phyloP scores from a whole-genome alignment of 1,140 invertebrate species.

The Microplitis mediator region DNA sequence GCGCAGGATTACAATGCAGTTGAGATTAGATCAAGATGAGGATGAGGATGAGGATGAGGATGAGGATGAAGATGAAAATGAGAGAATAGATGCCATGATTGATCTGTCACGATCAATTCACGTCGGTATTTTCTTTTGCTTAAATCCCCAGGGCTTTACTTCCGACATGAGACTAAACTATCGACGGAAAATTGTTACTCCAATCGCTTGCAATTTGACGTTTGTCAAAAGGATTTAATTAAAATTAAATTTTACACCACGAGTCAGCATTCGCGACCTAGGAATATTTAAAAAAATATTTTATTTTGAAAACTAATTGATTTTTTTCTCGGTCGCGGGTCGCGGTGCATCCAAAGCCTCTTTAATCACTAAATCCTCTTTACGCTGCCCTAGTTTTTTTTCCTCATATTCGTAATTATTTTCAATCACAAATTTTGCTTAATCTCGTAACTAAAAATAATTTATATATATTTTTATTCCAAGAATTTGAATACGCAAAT shows the following conservation, averaged over 20 bases:
- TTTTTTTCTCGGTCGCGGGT: neutral
- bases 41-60: neutral
- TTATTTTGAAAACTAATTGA: too few relatives aligned
- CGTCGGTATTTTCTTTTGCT: neutral
- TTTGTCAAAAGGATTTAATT: too few relatives aligned
- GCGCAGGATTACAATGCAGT: too few relatives aligned
- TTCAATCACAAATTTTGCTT: neutral
- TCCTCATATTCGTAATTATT: neutral
- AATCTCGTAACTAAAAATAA: too few relatives aligned
- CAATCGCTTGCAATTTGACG: too few relatives aligned
- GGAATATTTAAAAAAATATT: too few relatives aligned
- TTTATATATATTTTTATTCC: neutral
- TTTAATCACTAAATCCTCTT: neutral
- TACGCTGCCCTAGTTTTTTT: neutral
- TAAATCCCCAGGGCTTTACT: neutral
- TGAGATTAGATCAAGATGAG: too few relatives aligned
- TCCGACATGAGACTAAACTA: too few relatives aligned
- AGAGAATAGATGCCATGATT: neutral
- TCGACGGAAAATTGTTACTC: too few relatives aligned
- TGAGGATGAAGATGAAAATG: neutral
- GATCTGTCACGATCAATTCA: neutral
- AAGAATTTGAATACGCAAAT: neutral
- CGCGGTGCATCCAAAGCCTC: neutral
- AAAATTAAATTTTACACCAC: too few relatives aligned
- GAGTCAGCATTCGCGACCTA: too few relatives aligned